Base-by-base conservation (phyloP, 1,140 invertebrate genomes). In the Hydropsyche tenuis region DNA sequence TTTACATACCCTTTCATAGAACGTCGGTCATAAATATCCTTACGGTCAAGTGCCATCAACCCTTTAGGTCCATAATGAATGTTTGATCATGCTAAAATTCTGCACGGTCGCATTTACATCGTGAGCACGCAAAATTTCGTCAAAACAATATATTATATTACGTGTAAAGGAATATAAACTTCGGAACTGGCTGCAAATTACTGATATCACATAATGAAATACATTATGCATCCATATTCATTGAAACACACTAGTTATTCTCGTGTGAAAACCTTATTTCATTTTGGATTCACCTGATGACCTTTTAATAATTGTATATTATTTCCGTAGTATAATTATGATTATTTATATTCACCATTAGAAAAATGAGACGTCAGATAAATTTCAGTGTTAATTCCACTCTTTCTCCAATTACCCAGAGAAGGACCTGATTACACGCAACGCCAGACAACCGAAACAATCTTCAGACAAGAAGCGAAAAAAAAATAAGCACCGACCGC, bases 71-170 rank as follows among this genome's bases (percentile, higher is more conserved):
- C 48, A 20, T 53, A 53, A 53, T 53, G 48, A 53, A 53, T 53
- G 48, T 53, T 53, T 53, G 48, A 53, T 53, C 48, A 53, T 53
- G 48, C 48, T 53, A 18, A 53, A 53, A 53, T 53, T 53, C 48
- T 53, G 48, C 48, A 53, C 48, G n/a, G 48, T 20, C 20, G 48
- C 20, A 53, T 18, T 53, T 53, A 18, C 9, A 18, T 18, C 48
- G 48, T 18, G 48, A 18, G 16, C 30, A 37, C 30, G 30, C 48
- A 53, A 53, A 53, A 53, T 53, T 18, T 53, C 48, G 20, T 53
- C 16, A 53, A 9, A 53, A 18, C 16, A 18, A 18, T 20, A 53
- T 53, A 46, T 46, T n/a, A 37, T 9, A 37, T 37, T 37, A 37
- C 30, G 30, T 37, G 30, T 3, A 9, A 4, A 9, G 3, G 30